Conservation (phyloP, 2,113 vertebrate species). For the Vireo altiloquus region DNA sequence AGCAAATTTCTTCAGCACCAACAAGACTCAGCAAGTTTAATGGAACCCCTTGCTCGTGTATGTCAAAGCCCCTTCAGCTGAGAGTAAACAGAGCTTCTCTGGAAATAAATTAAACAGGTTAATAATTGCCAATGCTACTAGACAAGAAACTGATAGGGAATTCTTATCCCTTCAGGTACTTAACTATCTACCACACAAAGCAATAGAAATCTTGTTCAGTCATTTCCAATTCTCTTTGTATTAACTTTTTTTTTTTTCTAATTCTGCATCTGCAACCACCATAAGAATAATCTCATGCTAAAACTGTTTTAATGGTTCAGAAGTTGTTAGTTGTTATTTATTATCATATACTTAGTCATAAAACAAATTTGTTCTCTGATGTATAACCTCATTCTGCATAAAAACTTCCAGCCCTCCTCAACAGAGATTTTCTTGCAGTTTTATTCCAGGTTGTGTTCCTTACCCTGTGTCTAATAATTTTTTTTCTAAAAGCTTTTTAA, state of each 20-base stretch:
- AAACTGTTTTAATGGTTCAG: background rate
- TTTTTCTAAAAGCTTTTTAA: background rate
- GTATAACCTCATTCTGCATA: background rate
- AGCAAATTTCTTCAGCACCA: background rate
- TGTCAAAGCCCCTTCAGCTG: background rate
- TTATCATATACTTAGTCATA: background rate
- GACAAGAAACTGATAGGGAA: background rate
- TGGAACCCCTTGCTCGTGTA: background rate
- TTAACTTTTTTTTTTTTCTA: background rate
- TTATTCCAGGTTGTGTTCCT: background rate
- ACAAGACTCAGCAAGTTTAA: background rate
- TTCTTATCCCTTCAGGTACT: background rate
- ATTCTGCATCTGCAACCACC: background rate
- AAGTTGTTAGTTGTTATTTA: background rate
- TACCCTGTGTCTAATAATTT: background rate
- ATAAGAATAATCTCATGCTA: background rate
- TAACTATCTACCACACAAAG: background rate
- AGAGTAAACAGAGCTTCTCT: background rate
- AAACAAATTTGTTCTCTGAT: background rate
- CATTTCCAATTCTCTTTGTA: background rate
- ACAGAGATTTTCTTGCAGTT: background rate
- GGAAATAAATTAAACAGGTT: conserved; percentile 12
- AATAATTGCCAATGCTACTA: background rate
- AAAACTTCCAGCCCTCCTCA: background rate
- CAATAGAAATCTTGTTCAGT: background rate